Evolutionary conservation across 2,888 invertebrate genomes (phyloP).

Genomic region (Trimorus sp.): DNA sequence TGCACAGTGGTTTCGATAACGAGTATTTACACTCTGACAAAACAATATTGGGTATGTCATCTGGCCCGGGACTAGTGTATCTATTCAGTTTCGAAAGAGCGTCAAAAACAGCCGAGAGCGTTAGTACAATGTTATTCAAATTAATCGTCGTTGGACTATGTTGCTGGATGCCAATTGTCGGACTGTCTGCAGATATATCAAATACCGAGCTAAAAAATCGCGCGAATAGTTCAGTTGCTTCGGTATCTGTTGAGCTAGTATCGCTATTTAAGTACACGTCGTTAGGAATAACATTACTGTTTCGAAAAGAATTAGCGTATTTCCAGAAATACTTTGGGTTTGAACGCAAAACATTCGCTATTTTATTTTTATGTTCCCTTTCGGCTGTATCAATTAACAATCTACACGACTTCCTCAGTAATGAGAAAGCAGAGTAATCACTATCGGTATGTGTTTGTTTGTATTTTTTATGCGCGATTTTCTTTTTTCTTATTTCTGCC

Average conservation of each 20-base stretch:
- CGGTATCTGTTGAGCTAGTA: not conserved
- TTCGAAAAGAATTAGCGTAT: not conserved
- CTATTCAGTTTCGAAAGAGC: not conserved
- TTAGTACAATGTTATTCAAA: not conserved
- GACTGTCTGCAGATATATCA: not conserved
- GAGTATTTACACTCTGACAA: not conserved
- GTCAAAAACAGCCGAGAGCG: not conserved
- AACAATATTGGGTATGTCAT: not conserved
- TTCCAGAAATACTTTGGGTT: conserved; percentile 1
- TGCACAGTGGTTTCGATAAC: no score
- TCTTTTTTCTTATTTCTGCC: not conserved
- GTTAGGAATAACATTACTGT: not conserved
- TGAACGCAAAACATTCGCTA: not conserved
- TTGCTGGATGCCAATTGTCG: not conserved
- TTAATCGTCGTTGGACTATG: not conserved
- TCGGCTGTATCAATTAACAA: not conserved
- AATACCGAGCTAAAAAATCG: not conserved
- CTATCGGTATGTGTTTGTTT: not conserved
- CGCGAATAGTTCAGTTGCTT: not conserved
- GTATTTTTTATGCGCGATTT: conserved; percentile 1
- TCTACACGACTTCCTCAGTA: not conserved
- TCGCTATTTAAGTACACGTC: not conserved
- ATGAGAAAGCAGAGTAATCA: not conserved
- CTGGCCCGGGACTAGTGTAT: not conserved
- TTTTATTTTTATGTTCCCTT: not conserved